Percentiles rank a stretch among this genome's conserved stretches.
phyloP scores from a whole-genome alignment of 2,113 vertebrate genomes.

The Pterocles orientalis region DNA sequence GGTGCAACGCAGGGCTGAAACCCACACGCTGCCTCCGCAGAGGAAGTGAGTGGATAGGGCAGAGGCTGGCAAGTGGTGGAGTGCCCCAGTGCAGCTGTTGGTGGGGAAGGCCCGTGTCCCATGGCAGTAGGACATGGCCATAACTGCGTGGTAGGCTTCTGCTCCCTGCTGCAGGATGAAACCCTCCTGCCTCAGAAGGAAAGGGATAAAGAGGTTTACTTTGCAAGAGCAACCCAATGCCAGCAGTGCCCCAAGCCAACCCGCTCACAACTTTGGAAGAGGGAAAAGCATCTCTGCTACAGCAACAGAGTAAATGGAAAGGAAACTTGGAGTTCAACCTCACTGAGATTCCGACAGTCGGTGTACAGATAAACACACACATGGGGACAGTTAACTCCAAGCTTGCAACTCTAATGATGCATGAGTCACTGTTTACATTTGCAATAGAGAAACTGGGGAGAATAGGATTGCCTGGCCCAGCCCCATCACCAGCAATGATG shows the following conservation, averaged over 20 bases:
- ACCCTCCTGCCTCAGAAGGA: background rate
- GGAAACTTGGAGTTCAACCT: conserved; percentile 30
- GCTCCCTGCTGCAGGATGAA: background rate
- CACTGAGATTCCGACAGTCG: background rate
- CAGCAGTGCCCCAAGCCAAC: background rate
- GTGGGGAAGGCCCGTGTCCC: fast-evolving
- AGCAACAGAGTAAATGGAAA: conserved; percentile 14
- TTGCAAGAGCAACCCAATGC: background rate
- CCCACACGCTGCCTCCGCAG: fast-evolving
- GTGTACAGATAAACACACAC: conserved; percentile 7
- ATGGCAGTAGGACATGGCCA: background rate
- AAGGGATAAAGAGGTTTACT: background rate
- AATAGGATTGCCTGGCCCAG: background rate
- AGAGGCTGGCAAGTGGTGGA: background rate
- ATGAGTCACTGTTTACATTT: background rate
- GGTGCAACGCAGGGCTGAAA: background rate
- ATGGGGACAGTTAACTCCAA: background rate
- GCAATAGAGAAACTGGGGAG: background rate
- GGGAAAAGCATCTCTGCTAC: background rate
- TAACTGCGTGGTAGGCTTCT: fast-evolving
- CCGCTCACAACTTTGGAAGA: background rate
- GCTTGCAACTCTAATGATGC: conserved; percentile 8
- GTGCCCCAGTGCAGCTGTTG: background rate
- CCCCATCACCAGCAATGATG: background rate
- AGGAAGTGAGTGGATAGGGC: background rate